Percentiles rank a stretch among this genome's conserved stretches.
Evolutionary conservation across 2,888 invertebrate species (phyloP).

Genomic region (Lochmaea crataegi): DNA sequence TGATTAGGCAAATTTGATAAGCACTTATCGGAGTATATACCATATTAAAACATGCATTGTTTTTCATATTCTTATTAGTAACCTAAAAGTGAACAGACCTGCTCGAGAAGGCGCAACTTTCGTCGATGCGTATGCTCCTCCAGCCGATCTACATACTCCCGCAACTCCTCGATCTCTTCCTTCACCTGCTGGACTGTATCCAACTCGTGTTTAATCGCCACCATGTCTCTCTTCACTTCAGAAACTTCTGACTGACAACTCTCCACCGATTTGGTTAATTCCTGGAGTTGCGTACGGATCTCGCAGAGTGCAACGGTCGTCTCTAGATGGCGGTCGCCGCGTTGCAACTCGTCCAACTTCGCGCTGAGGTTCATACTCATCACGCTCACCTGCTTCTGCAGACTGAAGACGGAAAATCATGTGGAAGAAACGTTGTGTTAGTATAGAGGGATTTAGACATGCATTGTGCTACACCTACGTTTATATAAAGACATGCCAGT

Average conservation of each 20-base stretch:
- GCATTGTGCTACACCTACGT: constrained; percentile 9
- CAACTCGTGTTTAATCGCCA: constrained; percentile 93
- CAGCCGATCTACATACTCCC: constrained; percentile 91
- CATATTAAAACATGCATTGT: not conserved
- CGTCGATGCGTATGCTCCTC: constrained; percentile 92
- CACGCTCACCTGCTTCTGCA: constrained; percentile 97
- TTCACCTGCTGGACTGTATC: constrained; percentile 95
- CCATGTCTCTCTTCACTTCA: constrained; percentile 94
- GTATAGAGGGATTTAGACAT: constrained; percentile 52
- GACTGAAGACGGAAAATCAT: constrained; percentile 68
- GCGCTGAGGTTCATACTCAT: constrained; percentile 97
- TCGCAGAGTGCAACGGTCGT: constrained; percentile 94
- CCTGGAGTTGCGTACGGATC: constrained; percentile 92
- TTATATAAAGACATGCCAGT: constrained; percentile 37
- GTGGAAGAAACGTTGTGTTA: constrained; percentile 29
- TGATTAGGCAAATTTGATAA: not conserved
- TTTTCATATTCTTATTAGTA: not conserved
- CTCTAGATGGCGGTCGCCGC: constrained; percentile 87
- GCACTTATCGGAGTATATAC: not conserved
- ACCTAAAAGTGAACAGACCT: constrained; percentile 70
- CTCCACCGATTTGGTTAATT: constrained; percentile 93
- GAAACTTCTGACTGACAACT: constrained; percentile 95
- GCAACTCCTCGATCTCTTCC: constrained; percentile 92
- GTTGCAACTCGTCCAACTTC: constrained; percentile 93
- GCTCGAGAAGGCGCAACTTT: constrained; percentile 90